Evolutionary conservation across 2,888 invertebrate species (phyloP), one percentile per base, ranked within the genome.

Genomic region (Andrena marginata): DNA sequence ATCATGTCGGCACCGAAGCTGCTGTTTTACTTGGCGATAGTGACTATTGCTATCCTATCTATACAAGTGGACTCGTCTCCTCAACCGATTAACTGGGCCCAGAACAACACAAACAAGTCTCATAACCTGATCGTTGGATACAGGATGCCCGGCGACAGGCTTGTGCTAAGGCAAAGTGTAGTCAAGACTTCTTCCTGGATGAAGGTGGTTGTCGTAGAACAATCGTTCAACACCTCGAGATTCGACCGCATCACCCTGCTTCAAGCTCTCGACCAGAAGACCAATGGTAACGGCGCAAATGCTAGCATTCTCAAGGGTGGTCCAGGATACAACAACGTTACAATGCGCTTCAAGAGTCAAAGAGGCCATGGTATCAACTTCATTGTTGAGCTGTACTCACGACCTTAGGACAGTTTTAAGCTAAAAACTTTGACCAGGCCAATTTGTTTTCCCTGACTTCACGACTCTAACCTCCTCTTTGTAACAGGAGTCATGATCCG

Each of bases 281-380:
- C 91, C 49, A 92, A 94, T 49, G 95, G 94, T 0, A 93, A 94
- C 0, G 95, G 95, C 7, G 95, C 95, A 20, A 92, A 89, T 76
- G 94, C 93, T 1, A 92, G 88, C 5, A 80, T 95, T 0, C 48
- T 89, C 0, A 54, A 56, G 0, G 95, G 95, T 42, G 95, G 95
- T 10, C 94, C 94, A 0, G 93, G 93, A 3, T 72, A 81, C 63
- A 90, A 71, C 8, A 90, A 87, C 35, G 94, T 93, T 1, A 92
- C 92, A 0, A 76, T 95, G 0, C 92, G 92, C 49, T 94, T 95
- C 87, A 94, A 94, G 85, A 95, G 95, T 29, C 93, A 94, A 81
- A 91, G 94, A 20, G 92, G 94, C 23, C 91, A 93, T 60, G 92
- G 94, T 26, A 93, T 95, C 79, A 94, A 94, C 84, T 95, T 94